Base-by-base conservation (phyloP, 2,113 vertebrate species). In the Hyla sarda region DNA sequence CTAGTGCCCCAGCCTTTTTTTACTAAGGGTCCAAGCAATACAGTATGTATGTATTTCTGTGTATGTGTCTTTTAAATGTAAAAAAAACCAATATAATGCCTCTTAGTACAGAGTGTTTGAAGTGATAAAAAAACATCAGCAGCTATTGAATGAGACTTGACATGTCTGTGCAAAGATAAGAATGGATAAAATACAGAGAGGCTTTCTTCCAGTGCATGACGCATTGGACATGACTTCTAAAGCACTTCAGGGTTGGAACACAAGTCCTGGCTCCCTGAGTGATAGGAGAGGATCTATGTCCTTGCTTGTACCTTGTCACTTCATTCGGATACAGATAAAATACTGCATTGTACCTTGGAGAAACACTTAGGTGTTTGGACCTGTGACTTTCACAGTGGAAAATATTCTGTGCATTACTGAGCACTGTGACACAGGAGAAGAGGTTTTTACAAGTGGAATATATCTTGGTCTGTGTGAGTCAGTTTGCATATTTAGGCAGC, bases 211-310 rank as follows among this genome's bases (percentile, higher is more conserved):
- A 81, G 23, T 62, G 56, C 58, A 71, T 60, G 71, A 84, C 50
- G 74, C 82, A 84, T 56, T 71, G 48, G 50, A 56, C 81, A 74
- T 74, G 82, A 73, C 82, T 58, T 56, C 13, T 60, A 84, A 58
- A 58, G 23, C 54, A 25, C 50, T 75, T 25, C 48, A 74, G 82
- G 69, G 34, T 47, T 75, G 32, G 52, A 58, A 56, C 23, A 74
- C 50, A 83, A 73, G 72, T 54, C n/a, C 82, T 45, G 14, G 69
- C 14, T 83, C 82, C 69, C 30, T 30, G 12, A 19, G 28, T 54
- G 81, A 82, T 74, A 30, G 34, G 65, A 56, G 52, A 25, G 65
- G 48, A 45, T 84, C 82, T 32, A 7, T 84, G 67, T 56, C 78
- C 37, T 81, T 80, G 77, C 77, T 80, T 81, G 56, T 47, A 81